Conservation (phyloP, 2,113 vertebrate species). For the Rallus limicola region DNA sequence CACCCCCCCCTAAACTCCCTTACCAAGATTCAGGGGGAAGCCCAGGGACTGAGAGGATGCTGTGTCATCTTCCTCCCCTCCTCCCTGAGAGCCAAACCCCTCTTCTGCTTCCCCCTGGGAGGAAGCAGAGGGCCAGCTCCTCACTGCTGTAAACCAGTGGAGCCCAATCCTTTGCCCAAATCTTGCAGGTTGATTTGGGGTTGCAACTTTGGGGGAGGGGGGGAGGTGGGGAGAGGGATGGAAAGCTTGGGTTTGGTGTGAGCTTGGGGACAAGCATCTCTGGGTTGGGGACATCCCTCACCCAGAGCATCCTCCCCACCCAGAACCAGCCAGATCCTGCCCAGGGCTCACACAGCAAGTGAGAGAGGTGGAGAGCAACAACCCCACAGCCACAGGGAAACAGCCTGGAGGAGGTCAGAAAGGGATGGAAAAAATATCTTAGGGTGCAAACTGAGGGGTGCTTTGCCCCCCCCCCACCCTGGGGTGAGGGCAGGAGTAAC, state of each 20-base stretch:
- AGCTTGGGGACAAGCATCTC: neutral
- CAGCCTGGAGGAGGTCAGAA: neutral
- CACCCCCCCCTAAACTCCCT: neutral
- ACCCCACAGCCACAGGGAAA: neutral
- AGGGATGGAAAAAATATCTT: neutral
- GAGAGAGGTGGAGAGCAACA: fast-evolving
- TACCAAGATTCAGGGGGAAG: neutral
- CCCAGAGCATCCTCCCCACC: neutral
- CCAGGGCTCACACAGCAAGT: neutral
- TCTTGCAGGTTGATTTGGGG: neutral
- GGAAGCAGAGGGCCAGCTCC: neutral
- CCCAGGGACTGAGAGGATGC: neutral
- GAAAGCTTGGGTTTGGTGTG: neutral
- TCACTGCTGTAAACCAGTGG: neutral
- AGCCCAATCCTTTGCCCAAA: neutral
- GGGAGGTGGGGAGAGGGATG: neutral
- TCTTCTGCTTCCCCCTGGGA: neutral
- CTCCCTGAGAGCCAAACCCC: neutral
- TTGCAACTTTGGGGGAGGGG: neutral
- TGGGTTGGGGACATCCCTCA: neutral
- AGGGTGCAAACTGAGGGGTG: neutral
- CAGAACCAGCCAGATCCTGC: neutral
- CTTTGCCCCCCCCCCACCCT: neutral
- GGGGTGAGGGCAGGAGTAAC: too few species aligned
- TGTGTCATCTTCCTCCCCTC: too few species aligned